Conservation (phyloP, 1,140 invertebrate genomes). For the Pseudomyrmex pallidus region DNA sequence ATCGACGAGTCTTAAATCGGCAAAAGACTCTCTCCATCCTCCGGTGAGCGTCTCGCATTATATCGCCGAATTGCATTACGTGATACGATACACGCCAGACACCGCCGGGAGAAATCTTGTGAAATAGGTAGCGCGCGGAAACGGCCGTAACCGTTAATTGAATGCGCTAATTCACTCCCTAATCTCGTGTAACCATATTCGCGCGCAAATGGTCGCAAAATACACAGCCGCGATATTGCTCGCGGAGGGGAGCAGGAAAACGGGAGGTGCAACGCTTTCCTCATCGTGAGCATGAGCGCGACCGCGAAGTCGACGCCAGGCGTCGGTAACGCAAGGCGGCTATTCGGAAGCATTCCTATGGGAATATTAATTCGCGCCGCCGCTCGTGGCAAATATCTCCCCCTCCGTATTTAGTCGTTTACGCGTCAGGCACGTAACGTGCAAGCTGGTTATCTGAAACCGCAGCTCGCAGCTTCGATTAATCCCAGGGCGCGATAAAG, state of each 20-base stretch:
- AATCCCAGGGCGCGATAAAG: constrained; percentile 44
- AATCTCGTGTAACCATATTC: constrained; percentile 82
- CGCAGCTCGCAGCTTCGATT: constrained; percentile 50
- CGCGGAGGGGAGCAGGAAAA: not conserved
- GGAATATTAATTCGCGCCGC: constrained; percentile 72
- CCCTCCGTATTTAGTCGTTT: constrained; percentile 43
- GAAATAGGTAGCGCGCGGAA: constrained; percentile 73
- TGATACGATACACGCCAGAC: constrained; percentile 48
- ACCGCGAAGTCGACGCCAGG: constrained; percentile 49
- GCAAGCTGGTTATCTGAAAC: constrained; percentile 7
- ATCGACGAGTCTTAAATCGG: constrained; percentile 56
- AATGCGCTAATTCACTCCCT: constrained; percentile 82
- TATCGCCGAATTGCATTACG: constrained; percentile 57
- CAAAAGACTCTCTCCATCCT: not conserved
- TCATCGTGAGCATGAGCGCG: constrained; percentile 11
- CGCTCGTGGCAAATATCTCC: constrained; percentile 57
- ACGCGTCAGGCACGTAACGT: constrained; percentile 63
- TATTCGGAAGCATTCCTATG: constrained; percentile 64
- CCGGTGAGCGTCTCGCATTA: constrained; percentile 32
- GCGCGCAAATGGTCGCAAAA: constrained; percentile 79
- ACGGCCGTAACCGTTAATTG: constrained; percentile 82
- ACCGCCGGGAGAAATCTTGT: constrained; percentile 73
- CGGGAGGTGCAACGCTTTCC: constrained; percentile 13
- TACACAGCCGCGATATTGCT: constrained; percentile 76
- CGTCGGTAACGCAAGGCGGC: constrained; percentile 22